Conservation (phyloP, 2,797 vertebrate genomes). For the Lithobates sylvaticus region DNA sequence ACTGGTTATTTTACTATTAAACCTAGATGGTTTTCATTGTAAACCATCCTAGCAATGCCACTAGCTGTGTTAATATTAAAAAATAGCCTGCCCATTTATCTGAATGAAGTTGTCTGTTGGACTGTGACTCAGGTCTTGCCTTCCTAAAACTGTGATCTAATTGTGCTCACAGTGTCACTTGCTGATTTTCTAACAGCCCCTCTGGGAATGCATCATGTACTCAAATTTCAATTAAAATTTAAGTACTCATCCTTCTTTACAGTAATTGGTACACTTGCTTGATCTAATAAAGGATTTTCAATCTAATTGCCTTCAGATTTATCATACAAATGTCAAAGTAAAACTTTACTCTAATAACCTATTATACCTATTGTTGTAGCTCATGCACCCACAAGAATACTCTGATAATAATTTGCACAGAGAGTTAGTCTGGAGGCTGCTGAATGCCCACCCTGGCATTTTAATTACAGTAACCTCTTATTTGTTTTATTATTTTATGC, state of each 20-base stretch:
- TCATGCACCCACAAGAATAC: slow-evolving; percentile 71
- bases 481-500: not conserved
- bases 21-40: too few species aligned
- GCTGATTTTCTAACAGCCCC: slow-evolving; percentile 65
- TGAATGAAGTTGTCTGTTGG: slow-evolving; percentile 15
- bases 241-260: slow-evolving; percentile 72
- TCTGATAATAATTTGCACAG: slow-evolving; percentile 71
- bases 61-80: not conserved
- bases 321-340: slow-evolving; percentile 79
- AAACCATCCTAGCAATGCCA: too few species aligned
- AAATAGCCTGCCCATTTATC: not conserved
- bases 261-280: slow-evolving; percentile 77
- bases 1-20: too few species aligned
- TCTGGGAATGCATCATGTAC: slow-evolving; percentile 65
- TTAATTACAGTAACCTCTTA: slow-evolving; percentile 1
- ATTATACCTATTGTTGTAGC: slow-evolving; percentile 79
- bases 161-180: slow-evolving; percentile 36
- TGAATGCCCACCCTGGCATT: slow-evolving; percentile 36
- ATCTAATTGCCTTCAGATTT: slow-evolving; percentile 82
- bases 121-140: slow-evolving; percentile 22
- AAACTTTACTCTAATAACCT: slow-evolving; percentile 79
- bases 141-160: slow-evolving; percentile 32
- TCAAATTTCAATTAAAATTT: slow-evolving; percentile 78
- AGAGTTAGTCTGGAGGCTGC: slow-evolving; percentile 66
- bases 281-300: slow-evolving; percentile 79